Evolutionary conservation across 2,113 vertebrate genomes (phyloP).

Genomic region (Garra rufa): DNA sequence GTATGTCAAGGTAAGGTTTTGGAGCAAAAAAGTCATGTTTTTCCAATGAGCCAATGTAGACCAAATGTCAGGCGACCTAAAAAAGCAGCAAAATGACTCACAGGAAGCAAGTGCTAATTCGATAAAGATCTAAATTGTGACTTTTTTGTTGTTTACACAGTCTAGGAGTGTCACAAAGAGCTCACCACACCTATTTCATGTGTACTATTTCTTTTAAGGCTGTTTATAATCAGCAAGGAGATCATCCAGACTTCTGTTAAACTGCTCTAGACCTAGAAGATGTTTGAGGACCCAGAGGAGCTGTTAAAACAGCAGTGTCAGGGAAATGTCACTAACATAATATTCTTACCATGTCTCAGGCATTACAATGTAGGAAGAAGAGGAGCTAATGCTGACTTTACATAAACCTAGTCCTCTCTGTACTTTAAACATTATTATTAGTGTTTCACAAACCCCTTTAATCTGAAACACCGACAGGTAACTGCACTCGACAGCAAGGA

Average conservation of each 20-base stretch:
- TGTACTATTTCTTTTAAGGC: background rate
- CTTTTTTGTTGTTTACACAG: background rate
- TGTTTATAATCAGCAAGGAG: background rate
- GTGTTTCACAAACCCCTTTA: background rate
- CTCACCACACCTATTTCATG: background rate
- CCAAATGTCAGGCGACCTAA: too few relatives aligned
- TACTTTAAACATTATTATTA: background rate
- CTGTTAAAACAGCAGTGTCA: conserved; percentile 9
- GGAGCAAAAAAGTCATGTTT: background rate
- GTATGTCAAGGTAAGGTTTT: background rate
- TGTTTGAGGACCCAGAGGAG: background rate
- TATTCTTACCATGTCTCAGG: background rate
- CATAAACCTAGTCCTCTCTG: conserved; percentile 7
- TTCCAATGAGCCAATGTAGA: background rate
- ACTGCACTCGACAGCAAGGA: background rate
- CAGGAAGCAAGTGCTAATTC: too few relatives aligned
- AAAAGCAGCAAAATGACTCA: too few relatives aligned
- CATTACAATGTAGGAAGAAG: conserved; percentile 7
- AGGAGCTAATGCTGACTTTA: conserved; percentile 35
- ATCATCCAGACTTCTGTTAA: conserved; percentile 13
- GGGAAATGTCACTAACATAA: conserved; percentile 17
- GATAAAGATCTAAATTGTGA: background rate
- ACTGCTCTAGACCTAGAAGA: background rate
- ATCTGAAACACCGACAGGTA: background rate
- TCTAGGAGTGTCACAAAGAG: background rate